Evolutionary conservation across 2,113 vertebrate genomes (phyloP).

Genomic region (Psittacula cyanocephala): DNA sequence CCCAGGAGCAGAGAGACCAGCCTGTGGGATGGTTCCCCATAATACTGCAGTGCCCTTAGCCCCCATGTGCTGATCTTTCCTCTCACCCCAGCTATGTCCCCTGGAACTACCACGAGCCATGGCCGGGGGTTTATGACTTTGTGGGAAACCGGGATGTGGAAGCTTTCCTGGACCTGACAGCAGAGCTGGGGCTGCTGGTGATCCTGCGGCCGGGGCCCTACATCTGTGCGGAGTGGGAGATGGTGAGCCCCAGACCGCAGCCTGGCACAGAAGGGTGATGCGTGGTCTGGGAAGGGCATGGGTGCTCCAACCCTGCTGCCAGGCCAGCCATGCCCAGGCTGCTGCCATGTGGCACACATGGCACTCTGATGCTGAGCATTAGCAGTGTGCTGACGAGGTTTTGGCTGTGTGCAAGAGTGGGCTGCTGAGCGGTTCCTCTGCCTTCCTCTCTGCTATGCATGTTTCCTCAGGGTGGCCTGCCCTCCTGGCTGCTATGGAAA

Average conservation of each 20-base stretch:
- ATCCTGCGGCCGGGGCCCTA: constrained; percentile 95
- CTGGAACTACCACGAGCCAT: constrained; percentile 92
- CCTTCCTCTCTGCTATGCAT: background rate
- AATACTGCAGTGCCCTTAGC: fast-evolving
- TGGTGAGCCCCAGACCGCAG: constrained; percentile 79
- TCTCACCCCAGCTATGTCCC: constrained; percentile 84
- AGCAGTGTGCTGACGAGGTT: fast-evolving
- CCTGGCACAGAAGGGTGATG: fast-evolving
- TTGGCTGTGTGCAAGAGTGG: background rate
- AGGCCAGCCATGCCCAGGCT: background rate
- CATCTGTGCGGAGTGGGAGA: constrained; percentile 99
- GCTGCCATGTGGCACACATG: fast-evolving
- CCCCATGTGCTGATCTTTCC: background rate
- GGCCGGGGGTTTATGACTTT: constrained; percentile 86
- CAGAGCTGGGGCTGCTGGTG: constrained; percentile 86
- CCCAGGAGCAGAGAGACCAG: background rate
- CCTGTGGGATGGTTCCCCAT: background rate
- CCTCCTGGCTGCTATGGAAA: constrained; percentile 90
- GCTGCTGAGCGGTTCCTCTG: background rate
- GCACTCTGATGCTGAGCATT: fast-evolving
- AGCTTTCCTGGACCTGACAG: constrained; percentile 87
- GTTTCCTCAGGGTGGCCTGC: constrained; percentile 87
- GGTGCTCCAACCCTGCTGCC: background rate
- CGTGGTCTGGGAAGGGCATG: background rate
- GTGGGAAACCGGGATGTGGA: constrained; percentile 83